Evolutionary conservation across 2,888 invertebrate species (phyloP).

Genomic region (Osmoderma eremita): DNA sequence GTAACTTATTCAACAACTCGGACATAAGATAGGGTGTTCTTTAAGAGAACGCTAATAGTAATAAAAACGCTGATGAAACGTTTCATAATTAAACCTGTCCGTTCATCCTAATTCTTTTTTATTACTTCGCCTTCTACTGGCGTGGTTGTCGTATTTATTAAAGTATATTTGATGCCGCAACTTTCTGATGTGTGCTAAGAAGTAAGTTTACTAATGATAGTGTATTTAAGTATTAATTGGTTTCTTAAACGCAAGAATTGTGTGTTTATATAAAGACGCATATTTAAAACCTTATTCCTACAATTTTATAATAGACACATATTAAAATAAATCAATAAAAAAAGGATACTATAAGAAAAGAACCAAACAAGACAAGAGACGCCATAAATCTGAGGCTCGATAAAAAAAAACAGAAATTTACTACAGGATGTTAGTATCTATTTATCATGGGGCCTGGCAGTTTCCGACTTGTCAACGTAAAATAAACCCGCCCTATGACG

Average conservation of each 20-base stretch:
- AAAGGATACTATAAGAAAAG: not conserved
- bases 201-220: too few species aligned
- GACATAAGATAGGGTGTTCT: not conserved
- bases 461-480: conserved; percentile 1
- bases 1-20: conserved; percentile 17
- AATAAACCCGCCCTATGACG: conserved; percentile 11
- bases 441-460: not conserved
- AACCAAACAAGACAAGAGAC: not conserved
- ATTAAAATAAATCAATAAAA: not conserved
- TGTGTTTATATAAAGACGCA: too few species aligned
- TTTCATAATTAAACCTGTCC: conserved; percentile 25
- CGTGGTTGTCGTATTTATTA: not conserved
- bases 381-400: too few species aligned
- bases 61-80: conserved; percentile 13
- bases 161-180: not conserved
- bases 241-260: too few species aligned
- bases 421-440: conserved; percentile 4
- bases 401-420: conserved; percentile 15
- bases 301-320: not conserved
- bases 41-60: conserved; percentile 3
- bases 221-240: too few species aligned
- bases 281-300: too few species aligned
- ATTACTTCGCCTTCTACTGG: not conserved
- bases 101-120: not conserved
- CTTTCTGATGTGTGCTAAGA: not conserved